phyloP scores from a whole-genome alignment of 2,113 vertebrate genomes.

The Empidonax alnorum region DNA sequence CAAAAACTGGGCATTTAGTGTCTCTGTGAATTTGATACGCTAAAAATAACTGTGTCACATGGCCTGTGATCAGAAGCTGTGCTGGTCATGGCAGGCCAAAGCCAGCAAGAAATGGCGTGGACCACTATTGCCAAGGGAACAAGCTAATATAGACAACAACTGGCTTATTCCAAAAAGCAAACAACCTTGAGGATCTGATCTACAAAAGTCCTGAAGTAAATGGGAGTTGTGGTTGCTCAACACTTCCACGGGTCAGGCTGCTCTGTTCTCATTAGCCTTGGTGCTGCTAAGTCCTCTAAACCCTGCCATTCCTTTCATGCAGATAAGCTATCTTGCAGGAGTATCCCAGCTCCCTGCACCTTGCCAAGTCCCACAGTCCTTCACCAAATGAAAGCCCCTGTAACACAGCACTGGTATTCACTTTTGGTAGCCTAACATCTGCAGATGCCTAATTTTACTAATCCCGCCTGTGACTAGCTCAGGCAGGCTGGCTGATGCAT shows the following conservation, averaged over 20 bases:
- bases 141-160: not conserved
- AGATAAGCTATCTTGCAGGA: not conserved
- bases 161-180: not conserved
- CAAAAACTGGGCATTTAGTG: not conserved
- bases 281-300: not conserved
- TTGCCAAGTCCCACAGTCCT: not conserved
- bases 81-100: not conserved
- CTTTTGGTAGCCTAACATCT: not conserved
- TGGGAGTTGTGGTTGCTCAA: constrained; percentile 1
- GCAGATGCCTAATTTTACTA: constrained; percentile 1
- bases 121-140: not conserved
- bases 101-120: not conserved
- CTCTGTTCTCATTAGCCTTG: not conserved
- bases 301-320: not conserved
- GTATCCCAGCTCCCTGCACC: not conserved
- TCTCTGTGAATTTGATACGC: not conserved
- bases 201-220: constrained; percentile 17
- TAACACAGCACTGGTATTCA: not conserved
- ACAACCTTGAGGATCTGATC: not conserved
- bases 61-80: not conserved
- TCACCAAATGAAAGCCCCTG: not conserved
- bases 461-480: constrained; percentile 47
- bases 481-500: constrained; percentile 57
- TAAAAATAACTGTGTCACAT: not conserved
- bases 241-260: not conserved